Evolutionary conservation across 2,113 vertebrate species (phyloP).

Genomic region (Thymallus thymallus): DNA sequence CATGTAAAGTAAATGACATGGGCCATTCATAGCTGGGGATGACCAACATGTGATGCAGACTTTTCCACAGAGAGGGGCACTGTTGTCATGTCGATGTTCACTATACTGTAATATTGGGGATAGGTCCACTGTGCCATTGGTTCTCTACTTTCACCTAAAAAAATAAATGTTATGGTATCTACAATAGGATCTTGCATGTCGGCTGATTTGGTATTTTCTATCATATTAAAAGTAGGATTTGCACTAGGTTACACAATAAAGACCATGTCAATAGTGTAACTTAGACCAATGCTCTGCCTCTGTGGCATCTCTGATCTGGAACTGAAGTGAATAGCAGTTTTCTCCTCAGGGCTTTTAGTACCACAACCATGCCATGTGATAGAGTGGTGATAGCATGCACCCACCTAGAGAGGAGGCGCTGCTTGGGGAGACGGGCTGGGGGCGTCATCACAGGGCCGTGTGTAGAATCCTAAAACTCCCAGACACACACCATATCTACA

Average conservation of each 20-base stretch:
- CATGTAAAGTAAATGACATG: neutral
- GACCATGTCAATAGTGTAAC: neutral
- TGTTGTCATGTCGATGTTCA: constrained; percentile 38
- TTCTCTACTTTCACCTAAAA: neutral
- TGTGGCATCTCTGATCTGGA: neutral
- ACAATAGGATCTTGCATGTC: no score
- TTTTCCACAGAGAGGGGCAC: constrained; percentile 52
- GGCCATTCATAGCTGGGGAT: no score
- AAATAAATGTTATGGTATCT: no score
- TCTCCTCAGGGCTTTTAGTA: neutral
- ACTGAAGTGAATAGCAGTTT: neutral
- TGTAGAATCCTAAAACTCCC: neutral
- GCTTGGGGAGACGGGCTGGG: neutral
- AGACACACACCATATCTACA: no score
- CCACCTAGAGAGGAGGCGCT: no score
- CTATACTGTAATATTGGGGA: no score
- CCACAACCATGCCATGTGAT: constrained; percentile 1
- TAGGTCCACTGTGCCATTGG: no score
- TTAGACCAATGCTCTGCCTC: neutral
- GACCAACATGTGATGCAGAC: constrained; percentile 18
- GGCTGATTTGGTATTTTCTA: no score
- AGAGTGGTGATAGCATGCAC: neutral
- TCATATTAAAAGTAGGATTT: neutral
- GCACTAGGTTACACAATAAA: neutral
- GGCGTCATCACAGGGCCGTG: neutral